phyloP scores from a whole-genome alignment of 2,113 vertebrate genomes.

The Desmodus rotundus region DNA sequence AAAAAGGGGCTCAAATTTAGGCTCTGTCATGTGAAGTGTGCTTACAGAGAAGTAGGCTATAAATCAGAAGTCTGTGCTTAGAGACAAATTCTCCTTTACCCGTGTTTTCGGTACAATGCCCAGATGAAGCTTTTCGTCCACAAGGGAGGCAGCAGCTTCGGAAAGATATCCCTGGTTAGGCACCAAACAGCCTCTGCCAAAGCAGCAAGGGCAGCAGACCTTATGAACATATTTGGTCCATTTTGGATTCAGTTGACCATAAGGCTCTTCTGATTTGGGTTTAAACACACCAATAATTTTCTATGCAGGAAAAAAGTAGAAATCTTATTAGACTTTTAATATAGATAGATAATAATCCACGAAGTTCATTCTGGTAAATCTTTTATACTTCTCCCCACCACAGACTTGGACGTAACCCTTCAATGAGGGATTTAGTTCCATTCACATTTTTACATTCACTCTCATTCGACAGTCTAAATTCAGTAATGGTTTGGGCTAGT shows the following conservation, averaged over 20 bases:
- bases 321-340: neutral
- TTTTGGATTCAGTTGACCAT: constrained; percentile 97
- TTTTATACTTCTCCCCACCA: neutral
- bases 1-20: neutral
- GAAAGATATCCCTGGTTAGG: constrained; percentile 99
- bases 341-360: neutral
- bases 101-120: constrained; percentile 96
- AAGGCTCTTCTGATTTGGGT: constrained; percentile 99
- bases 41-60: neutral
- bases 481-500: neutral
- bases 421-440: neutral
- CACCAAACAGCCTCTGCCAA: constrained; percentile 95
- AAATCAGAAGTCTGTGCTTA: neutral
- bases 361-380: neutral
- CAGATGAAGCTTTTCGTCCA: constrained; percentile 93
- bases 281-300: constrained; percentile 97
- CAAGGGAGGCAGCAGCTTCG: constrained; percentile 93
- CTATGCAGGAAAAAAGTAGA: constrained; percentile 75
- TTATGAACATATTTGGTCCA: constrained; percentile 99
- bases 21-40: neutral
- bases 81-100: constrained; percentile 78
- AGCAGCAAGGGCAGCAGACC: constrained; percentile 97
- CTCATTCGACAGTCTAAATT: neutral
- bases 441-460: neutral
- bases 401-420: neutral